Conservation (phyloP, 2,797 vertebrate species). For the Benthosema pterotum region DNA sequence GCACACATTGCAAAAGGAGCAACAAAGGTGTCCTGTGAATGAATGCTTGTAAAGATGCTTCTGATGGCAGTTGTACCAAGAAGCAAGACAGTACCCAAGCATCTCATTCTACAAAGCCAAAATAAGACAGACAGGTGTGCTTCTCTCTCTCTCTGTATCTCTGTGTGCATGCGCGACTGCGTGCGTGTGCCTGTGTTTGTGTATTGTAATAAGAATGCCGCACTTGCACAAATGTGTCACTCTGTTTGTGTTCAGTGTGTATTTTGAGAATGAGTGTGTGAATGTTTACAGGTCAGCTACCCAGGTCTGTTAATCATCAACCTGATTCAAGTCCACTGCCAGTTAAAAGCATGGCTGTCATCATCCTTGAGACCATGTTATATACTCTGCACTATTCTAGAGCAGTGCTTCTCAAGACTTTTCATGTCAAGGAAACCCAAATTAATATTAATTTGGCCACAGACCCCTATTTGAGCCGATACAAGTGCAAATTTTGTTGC, state of each 20-base stretch:
- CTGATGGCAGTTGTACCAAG: slow-evolving; percentile 37
- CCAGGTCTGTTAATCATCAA: slow-evolving; percentile 57
- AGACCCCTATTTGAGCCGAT: too few relatives aligned
- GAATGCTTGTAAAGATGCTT: slow-evolving; percentile 42
- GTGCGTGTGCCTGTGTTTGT: background rate
- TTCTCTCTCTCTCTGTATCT: slow-evolving; percentile 35
- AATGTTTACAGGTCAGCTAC: slow-evolving; percentile 15
- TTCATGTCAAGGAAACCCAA: too few relatives aligned
- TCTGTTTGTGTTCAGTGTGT: background rate
- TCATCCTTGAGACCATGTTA: too few relatives aligned
- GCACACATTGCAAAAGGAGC: slow-evolving; percentile 33
- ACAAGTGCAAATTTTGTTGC: too few relatives aligned
- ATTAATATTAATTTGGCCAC: too few relatives aligned
- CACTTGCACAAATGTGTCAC: background rate
- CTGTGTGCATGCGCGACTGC: background rate
- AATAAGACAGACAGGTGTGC: slow-evolving; percentile 19
- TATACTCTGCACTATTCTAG: too few relatives aligned
- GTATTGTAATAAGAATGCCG: background rate
- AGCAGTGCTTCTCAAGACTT: too few relatives aligned
- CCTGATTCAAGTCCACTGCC: background rate
- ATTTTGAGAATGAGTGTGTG: slow-evolving; percentile 29
- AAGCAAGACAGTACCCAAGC: slow-evolving; percentile 19
- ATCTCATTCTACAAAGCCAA: slow-evolving; percentile 21
- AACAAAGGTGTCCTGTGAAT: slow-evolving; percentile 56
- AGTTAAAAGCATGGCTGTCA: slow-evolving; percentile 13